Evolutionary conservation across 1,140 invertebrate species (phyloP).

Genomic region (Nixonia krombeini): DNA sequence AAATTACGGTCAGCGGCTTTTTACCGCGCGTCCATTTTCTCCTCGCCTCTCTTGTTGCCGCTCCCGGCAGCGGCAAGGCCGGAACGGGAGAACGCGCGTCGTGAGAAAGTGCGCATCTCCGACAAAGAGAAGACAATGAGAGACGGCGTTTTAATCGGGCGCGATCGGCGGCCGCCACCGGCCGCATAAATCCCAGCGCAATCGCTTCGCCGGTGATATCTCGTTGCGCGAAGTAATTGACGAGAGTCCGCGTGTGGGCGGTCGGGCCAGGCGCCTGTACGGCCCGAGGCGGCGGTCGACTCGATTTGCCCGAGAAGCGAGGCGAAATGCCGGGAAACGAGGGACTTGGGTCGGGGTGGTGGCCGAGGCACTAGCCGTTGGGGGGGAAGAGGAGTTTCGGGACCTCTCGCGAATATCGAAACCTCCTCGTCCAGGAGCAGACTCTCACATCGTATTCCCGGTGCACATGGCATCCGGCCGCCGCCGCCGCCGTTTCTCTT

Average conservation of each 20-base stretch:
- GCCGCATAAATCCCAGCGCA: too few relatives aligned
- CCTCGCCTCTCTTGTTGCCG: constrained; percentile 6
- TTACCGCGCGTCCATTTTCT: constrained; percentile 18
- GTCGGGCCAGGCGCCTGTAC: constrained; percentile 54
- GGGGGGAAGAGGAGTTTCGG: too few relatives aligned
- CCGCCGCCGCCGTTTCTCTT: not conserved
- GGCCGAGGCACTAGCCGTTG: too few relatives aligned
- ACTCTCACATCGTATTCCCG: constrained; percentile 39
- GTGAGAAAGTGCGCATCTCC: too few relatives aligned
- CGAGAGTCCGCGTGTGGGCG: constrained; percentile 62
- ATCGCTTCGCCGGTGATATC: constrained; percentile 51
- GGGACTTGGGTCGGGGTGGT: too few relatives aligned
- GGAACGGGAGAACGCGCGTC: too few relatives aligned
- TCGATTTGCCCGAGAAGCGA: constrained; percentile 32
- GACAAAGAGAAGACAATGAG: not conserved
- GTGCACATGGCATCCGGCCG: constrained; percentile 63
- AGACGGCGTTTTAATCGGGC: too few relatives aligned
- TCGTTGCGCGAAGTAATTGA: constrained; percentile 68
- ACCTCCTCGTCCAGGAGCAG: too few relatives aligned
- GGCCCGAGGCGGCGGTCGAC: constrained; percentile 57
- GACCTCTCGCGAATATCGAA: too few relatives aligned
- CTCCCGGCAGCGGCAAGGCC: not conserved
- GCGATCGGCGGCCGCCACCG: too few relatives aligned
- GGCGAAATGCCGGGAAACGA: constrained; percentile 40
- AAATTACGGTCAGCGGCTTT: constrained; percentile 30